These are phyloP conservation scores for Clepsis dumicolana DNA, from an alignment of 2,888 invertebrate genomes.

Conservation along the genomic window DNA sequence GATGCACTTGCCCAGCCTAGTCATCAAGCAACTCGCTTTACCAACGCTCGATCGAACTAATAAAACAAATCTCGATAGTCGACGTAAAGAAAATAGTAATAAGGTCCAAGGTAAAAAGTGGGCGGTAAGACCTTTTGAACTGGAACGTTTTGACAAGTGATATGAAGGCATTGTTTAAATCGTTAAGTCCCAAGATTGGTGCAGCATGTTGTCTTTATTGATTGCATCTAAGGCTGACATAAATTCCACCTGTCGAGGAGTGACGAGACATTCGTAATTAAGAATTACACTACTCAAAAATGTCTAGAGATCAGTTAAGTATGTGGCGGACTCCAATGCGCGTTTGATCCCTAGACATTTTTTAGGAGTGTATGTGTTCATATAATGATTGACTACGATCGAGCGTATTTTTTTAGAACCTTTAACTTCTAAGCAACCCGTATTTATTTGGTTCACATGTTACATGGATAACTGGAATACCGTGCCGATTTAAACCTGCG, in stretches of 20 bases:
- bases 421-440: too few relatives aligned
- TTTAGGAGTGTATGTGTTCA: too few relatives aligned
- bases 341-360: too few relatives aligned
- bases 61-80: not conserved
- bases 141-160: conserved; percentile 24
- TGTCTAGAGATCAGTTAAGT: too few relatives aligned
- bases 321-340: too few relatives aligned
- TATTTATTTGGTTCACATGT: too few relatives aligned
- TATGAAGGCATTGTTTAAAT: conserved; percentile 28
- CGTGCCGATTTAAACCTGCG: not conserved
- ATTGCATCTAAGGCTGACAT: conserved; percentile 5
- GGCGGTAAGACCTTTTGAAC: not conserved
- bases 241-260: not conserved
- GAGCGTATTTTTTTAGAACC: too few relatives aligned
- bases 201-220: conserved; percentile 13
- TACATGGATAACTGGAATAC: not conserved
- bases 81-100: not conserved
- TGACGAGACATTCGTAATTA: not conserved
- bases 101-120: not conserved
- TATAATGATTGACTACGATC: too few relatives aligned
- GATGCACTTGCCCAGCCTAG: conserved; percentile 44
- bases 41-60: not conserved
- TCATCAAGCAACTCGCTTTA: conserved; percentile 34
- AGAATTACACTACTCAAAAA: not conserved
- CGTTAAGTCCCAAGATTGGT: conserved; percentile 8